A percentile compares a stretch with the other conserved stretches of the same genome.
Evolutionary conservation across 92 coral and sea anemone species (phyloP).

Genomic region (Porites divaricata): DNA sequence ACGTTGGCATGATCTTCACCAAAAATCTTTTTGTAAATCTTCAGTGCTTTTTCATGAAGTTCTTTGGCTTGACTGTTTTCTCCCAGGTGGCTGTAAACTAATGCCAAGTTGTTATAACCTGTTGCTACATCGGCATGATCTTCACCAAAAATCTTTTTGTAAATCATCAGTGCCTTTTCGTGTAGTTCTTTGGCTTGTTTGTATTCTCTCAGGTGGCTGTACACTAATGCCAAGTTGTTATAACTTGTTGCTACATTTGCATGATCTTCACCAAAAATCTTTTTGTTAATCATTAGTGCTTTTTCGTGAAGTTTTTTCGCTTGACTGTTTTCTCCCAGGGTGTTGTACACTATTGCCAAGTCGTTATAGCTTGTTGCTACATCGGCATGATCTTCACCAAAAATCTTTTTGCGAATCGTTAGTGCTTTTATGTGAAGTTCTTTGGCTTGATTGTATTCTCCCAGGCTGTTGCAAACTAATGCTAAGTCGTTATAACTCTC

Average conservation of each 20-base stretch:
- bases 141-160: not conserved
- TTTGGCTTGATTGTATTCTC: not conserved
- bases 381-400: not conserved
- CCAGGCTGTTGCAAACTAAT: not conserved
- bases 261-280: constrained; percentile 1
- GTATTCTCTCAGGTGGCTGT: not conserved
- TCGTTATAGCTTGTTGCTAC: not conserved
- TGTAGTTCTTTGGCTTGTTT: not conserved
- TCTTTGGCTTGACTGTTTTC: not conserved
- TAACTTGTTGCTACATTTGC: not conserved
- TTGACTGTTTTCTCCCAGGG: not conserved
- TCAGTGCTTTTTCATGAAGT: no score
- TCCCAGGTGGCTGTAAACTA: not conserved
- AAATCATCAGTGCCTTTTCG: not conserved
- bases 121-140: not conserved
- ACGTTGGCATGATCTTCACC: no score
- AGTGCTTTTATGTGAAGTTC: not conserved
- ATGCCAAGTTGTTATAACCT: not conserved
- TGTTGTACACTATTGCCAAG: not conserved
- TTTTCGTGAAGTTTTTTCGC: not conserved
- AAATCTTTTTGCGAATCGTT: not conserved
- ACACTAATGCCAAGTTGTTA: not conserved
- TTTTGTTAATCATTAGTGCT: not conserved
- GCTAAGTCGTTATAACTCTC: not conserved
- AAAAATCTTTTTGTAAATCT: no score